Conservation (phyloP, 2,888 invertebrate species). For the Chrysolina oricalcia region DNA sequence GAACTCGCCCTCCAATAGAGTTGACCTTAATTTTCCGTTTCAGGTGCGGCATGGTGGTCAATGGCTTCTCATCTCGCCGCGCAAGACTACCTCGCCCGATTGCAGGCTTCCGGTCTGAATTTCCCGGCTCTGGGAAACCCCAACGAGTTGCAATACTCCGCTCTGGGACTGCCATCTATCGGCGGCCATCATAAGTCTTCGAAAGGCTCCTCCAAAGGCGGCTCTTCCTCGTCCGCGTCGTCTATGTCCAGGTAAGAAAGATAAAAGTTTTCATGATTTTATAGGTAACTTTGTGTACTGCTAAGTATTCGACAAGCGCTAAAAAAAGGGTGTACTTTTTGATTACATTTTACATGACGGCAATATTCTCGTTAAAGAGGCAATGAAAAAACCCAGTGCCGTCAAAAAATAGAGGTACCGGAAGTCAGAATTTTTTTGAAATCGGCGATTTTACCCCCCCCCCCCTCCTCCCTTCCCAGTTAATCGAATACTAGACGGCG, state of each 20-base stretch:
- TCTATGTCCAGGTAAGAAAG: slow-evolving; percentile 45
- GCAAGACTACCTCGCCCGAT: slow-evolving; percentile 88
- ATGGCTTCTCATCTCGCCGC: slow-evolving; percentile 92
- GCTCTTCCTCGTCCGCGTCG: slow-evolving; percentile 50
- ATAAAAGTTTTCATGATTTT: too few species aligned
- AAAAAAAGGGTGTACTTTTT: too few species aligned
- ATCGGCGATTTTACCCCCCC: too few species aligned
- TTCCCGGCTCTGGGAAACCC: slow-evolving; percentile 77
- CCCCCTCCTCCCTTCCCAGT: too few species aligned
- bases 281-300: too few species aligned
- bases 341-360: too few species aligned
- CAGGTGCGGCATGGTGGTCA: slow-evolving; percentile 92
- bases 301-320: too few species aligned
- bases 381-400: too few species aligned
- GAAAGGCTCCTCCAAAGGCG: slow-evolving; percentile 57
- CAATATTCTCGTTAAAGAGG: too few species aligned
- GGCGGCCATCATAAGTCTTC: slow-evolving; percentile 68
- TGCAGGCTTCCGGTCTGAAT: slow-evolving; percentile 86
- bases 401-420: too few species aligned
- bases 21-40: slow-evolving; percentile 45
- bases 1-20: neutral
- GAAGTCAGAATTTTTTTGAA: too few species aligned
- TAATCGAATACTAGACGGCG: too few species aligned
- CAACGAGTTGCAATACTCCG: slow-evolving; percentile 77
- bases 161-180: slow-evolving; percentile 73